phyloP scores from a whole-genome alignment of 2,888 invertebrate species.

The Melanchra persicariae region DNA sequence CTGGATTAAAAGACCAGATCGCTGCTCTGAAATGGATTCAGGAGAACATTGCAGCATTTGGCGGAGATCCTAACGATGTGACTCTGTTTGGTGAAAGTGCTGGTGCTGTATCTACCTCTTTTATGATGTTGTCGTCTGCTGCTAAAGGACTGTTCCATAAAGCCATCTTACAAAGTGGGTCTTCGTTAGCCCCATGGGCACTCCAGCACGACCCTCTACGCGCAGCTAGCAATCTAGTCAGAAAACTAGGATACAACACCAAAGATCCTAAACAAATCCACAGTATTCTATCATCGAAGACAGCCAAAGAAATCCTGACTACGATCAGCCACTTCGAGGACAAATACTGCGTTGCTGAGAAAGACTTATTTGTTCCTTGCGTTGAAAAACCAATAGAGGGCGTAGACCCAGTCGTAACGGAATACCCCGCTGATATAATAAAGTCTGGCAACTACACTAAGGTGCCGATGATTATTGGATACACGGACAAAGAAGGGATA shows the following conservation, averaged over 20 bases:
- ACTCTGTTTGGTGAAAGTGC: constrained; percentile 88
- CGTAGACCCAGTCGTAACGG: constrained; percentile 79
- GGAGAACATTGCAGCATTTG: constrained; percentile 82
- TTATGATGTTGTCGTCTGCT: constrained; percentile 80
- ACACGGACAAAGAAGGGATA: constrained; percentile 85
- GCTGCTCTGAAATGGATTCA: constrained; percentile 85
- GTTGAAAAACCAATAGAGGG: constrained; percentile 83
- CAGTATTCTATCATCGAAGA: constrained; percentile 78
- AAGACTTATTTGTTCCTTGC: constrained; percentile 83
- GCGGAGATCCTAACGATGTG: constrained; percentile 84
- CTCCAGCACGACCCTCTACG: constrained; percentile 82
- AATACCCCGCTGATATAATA: constrained; percentile 80
- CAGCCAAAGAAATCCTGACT: constrained; percentile 78
- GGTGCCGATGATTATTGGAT: constrained; percentile 86
- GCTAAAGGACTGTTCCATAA: constrained; percentile 84
- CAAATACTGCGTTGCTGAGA: constrained; percentile 80
- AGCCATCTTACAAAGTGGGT: constrained; percentile 85
- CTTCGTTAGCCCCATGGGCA: constrained; percentile 84
- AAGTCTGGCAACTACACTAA: constrained; percentile 83
- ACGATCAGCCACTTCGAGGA: constrained; percentile 79
- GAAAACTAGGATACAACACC: constrained; percentile 82
- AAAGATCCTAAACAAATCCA: constrained; percentile 82
- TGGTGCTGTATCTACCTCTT: constrained; percentile 84
- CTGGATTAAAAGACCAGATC: constrained; percentile 90
- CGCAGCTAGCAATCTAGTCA: constrained; percentile 79